Evolutionary conservation across 2,888 invertebrate genomes (phyloP).

Genomic region (Andrena fulva): DNA sequence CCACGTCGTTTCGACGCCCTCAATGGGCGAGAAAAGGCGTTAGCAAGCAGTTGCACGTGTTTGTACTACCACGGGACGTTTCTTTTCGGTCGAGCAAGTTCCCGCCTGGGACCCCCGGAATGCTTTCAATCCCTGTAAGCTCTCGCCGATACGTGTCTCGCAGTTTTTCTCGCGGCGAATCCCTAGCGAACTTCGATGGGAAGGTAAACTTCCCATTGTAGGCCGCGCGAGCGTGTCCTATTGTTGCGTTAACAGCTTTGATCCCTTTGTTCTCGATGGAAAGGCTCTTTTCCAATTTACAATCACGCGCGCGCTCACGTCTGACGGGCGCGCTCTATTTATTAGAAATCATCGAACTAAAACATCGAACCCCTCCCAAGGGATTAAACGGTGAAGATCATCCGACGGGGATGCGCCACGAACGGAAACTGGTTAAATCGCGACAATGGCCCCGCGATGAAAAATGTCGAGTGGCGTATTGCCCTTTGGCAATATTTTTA

Average conservation of each 20-base stretch:
- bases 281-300: slow-evolving; percentile 21
- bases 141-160: slow-evolving; percentile 61
- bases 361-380: neutral
- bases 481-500: neutral
- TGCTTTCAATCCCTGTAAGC: slow-evolving; percentile 66
- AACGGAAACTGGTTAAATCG: neutral
- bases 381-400: neutral
- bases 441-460: neutral
- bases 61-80: slow-evolving; percentile 51
- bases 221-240: slow-evolving; percentile 27
- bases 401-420: neutral
- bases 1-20: slow-evolving; percentile 38
- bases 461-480: neutral
- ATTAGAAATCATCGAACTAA: too few species aligned
- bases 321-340: slow-evolving; percentile 11
- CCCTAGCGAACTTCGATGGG: slow-evolving; percentile 50
- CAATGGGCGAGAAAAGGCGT: slow-evolving; percentile 58
- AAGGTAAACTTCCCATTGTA: slow-evolving; percentile 64
- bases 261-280: slow-evolving; percentile 28
- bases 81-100: slow-evolving; percentile 67
- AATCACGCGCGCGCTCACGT: neutral
- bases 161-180: slow-evolving; percentile 52
- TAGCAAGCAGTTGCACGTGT: slow-evolving; percentile 66
- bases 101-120: slow-evolving; percentile 52
- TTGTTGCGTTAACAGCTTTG: slow-evolving; percentile 59